Base-by-base conservation (phyloP, 2,888 invertebrate genomes). In the Hemaris fuciformis region DNA sequence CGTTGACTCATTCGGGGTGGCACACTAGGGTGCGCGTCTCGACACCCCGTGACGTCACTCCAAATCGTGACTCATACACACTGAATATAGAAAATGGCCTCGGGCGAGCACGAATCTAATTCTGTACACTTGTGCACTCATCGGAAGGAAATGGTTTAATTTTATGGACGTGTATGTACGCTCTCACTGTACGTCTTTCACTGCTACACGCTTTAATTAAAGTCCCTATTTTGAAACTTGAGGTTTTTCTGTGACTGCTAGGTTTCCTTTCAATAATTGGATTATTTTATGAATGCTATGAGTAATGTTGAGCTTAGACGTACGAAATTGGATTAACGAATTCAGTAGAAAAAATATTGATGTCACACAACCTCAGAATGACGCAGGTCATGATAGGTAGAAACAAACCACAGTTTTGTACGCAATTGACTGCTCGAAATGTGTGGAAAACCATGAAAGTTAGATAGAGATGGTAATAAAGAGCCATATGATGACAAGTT, bases 1-100 rank as follows among this genome's bases (percentile, higher is more conserved):
- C 70, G 78, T 74, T 87, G 87, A 87, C 76, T 87, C 87, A 87
- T 75, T 71, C 75, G 67, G 78, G 80, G 79, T 82, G 83, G 77
- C 81, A 80, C 74, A 74, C 73, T 70, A 78, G 87, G 85, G 85
- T 80, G 82, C 73, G 74, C 75, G 69, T 76, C 77, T 77, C 73
- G 75, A 67, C 83, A 82, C 83, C 85, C 84, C 67, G 80, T 87
- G 87, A 88, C 87, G 87, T 87, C 86, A 83, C 71, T 62, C 73
- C 64, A 64, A 68, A 68, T 64, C 72, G 76, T 87, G 87, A 87
- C 81, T 88, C 87, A 87, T 77, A 66, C 76, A 73, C 71, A 69
- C 72, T 70, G 62, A 66, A 80, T 81, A 78, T 82, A 80, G 76
- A 79, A 75, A 68, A 68, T 71, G 66, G 73, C 72, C 75, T 75